Evolutionary conservation across 1,140 invertebrate species (phyloP), one percentile per base, ranked within the genome.

Genomic region (Mamestra configurata): DNA sequence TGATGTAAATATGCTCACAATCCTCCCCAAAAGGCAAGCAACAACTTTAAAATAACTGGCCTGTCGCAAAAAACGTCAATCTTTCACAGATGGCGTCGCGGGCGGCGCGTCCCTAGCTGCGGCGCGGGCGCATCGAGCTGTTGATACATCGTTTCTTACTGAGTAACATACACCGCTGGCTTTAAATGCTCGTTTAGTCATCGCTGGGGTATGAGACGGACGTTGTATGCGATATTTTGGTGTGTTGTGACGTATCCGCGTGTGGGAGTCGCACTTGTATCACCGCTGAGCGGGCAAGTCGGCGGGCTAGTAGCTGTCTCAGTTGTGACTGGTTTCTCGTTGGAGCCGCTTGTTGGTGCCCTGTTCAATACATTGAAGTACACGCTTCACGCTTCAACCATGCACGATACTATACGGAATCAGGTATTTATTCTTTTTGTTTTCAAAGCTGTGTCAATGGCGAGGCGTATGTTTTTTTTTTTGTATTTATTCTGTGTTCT

Each of bases 351-450:
- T 53, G 82, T 71, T 70, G 24, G 61, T 53, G 18, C 49, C 73
- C 11, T 49, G 6, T 49, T 75, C n/a, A 22, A 55, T 79, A 68
- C 61, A 73, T 37, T 46, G 35, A 71, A 53, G 11, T 40, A 18
- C 31, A 40, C 43, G 64, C 53, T 40, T 24, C 31, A 40, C 43
- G 64, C 53, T 40, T 24, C 35, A 68, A 82, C 77, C 61, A 92
- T 91, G 91, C 82, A 82, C 79, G 86, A 87, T 24, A 85, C 85
- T 43, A 87, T 92, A 81, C 79, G 75, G 22, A 85, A 84, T 75
- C 89, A 90, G 90, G 91, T 91, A 86, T 35, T 80, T 80, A 70
- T 70, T 78, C 46, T n/a, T 75, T 75, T 22, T 13, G 13, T 24
- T 15, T 70, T 70, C 15, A 24, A 22, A 8, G 13, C 20, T 24